Evolutionary conservation across 1,140 invertebrate genomes (phyloP).

Genomic region (Nasonia vitripennis): DNA sequence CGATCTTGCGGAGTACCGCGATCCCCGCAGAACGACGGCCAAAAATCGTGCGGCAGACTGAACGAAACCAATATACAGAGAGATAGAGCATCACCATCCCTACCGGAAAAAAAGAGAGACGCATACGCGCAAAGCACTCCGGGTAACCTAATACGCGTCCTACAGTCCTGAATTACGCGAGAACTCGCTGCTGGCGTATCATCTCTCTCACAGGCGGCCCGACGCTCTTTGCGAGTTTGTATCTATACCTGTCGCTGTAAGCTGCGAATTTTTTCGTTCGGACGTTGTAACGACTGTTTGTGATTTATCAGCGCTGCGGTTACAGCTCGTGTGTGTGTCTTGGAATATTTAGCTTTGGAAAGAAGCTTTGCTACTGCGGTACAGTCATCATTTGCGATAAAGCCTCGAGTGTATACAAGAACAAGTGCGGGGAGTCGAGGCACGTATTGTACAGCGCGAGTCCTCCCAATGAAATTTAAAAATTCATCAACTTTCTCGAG

Average conservation of each 20-base stretch:
- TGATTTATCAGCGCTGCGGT: background rate
- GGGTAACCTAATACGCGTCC: slow-evolving; percentile 16
- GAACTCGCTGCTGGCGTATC: background rate
- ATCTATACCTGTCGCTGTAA: background rate
- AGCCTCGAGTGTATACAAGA: background rate
- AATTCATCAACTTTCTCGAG: background rate
- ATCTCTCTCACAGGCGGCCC: slow-evolving; percentile 4
- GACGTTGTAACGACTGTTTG: no score
- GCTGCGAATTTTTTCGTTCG: background rate
- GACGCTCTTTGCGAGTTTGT: slow-evolving; percentile 7
- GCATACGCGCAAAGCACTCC: background rate
- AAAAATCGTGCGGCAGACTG: slow-evolving; percentile 1
- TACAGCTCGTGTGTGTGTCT: no score
- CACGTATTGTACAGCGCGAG: background rate
- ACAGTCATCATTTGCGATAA: background rate
- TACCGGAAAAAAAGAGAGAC: background rate
- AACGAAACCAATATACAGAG: slow-evolving; percentile 10
- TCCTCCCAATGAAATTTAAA: background rate
- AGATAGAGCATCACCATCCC: background rate
- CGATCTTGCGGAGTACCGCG: background rate
- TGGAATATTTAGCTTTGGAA: background rate
- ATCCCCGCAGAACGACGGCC: background rate
- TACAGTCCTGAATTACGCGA: slow-evolving; percentile 17
- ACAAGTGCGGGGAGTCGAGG: background rate
- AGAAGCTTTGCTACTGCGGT: background rate